phyloP scores from a whole-genome alignment of 2,888 invertebrate genomes.

The Meghimatium bilineatum region DNA sequence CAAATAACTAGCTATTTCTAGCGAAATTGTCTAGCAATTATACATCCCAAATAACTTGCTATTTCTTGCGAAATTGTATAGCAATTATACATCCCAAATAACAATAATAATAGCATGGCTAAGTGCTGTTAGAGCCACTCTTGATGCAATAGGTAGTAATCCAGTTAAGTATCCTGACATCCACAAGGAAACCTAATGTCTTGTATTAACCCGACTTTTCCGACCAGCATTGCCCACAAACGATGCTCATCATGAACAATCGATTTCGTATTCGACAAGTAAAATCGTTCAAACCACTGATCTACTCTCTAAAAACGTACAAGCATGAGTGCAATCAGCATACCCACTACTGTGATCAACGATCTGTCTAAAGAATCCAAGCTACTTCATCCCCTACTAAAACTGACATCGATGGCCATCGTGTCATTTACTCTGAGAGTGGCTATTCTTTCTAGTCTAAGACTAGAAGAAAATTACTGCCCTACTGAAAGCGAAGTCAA shows the following conservation, averaged over 20 bases:
- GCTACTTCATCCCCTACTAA: background rate
- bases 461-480: background rate
- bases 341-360: background rate
- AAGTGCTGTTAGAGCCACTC: background rate
- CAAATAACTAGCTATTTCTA: no score
- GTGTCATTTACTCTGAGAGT: background rate
- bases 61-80: no score
- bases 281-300: background rate
- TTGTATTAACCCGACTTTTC: conserved; percentile 32
- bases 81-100: no score
- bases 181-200: conserved; percentile 38
- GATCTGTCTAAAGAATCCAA: background rate
- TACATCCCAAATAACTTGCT: no score
- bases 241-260: conserved; percentile 18
- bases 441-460: background rate
- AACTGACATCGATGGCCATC: background rate
- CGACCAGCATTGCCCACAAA: background rate
- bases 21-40: no score
- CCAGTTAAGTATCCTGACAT: conserved; percentile 19
- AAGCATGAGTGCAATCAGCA: background rate
- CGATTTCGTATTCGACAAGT: conserved; percentile 27
- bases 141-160: background rate
- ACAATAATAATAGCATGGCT: no score
- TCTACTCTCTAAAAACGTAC: background rate
- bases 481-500: background rate